A percentile compares a stretch with the other conserved stretches of the same genome.
Conservation (phyloP, 1,140 invertebrate species). For the Leptinotarsa undecemlineata region DNA sequence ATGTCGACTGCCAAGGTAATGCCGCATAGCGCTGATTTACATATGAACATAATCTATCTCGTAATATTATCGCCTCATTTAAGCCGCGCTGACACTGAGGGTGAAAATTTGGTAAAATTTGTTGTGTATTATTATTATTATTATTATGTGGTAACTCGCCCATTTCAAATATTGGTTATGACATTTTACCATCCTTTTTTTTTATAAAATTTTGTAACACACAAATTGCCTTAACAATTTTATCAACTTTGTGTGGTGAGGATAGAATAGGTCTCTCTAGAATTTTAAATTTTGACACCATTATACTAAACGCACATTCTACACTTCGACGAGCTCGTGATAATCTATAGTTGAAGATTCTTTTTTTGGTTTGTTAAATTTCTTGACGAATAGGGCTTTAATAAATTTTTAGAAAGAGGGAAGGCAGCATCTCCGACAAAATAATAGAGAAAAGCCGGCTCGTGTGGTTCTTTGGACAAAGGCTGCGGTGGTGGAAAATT, state of each 20-base stretch:
- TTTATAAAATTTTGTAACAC: neutral
- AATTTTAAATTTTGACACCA: conserved; percentile 6
- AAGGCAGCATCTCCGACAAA: conserved; percentile 35
- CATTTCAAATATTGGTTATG: neutral
- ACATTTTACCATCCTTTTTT: neutral
- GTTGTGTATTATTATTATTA: neutral
- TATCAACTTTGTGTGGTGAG: neutral
- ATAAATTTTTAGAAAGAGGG: conserved; percentile 27
- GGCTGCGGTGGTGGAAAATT: conserved; percentile 23
- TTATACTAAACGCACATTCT: neutral
- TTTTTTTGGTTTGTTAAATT: neutral
- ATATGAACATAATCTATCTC: conserved; percentile 32
- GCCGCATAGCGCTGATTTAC: conserved; percentile 27
- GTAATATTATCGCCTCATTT: conserved; percentile 14
- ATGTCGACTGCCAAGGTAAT: conserved; percentile 32
- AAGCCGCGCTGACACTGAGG: conserved; percentile 11
- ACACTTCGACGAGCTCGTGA: neutral
- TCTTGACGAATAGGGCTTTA: conserved; percentile 28
- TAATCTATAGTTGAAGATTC: neutral
- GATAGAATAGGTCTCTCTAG: neutral
- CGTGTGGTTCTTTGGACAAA: conserved; percentile 27
- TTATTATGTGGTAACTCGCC: neutral
- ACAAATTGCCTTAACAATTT: neutral
- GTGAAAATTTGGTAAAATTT: conserved; percentile 7
- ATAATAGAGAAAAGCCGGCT: conserved; percentile 30